phyloP scores from a whole-genome alignment of 2,113 vertebrate species.

The Paracanthobrama guichenoti region DNA sequence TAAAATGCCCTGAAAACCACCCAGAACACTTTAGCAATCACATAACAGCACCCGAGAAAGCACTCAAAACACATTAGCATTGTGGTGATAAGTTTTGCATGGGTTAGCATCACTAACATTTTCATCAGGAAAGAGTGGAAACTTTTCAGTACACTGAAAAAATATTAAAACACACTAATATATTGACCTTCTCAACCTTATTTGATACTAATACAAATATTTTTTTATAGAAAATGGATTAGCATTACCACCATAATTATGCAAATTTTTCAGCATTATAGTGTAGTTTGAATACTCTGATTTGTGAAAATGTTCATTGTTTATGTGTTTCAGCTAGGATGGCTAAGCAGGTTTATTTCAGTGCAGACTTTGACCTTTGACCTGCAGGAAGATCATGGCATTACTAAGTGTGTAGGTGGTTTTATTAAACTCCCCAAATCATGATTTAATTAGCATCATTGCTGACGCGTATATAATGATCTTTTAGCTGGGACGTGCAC shows the following conservation, averaged over 20 bases:
- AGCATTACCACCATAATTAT: not conserved
- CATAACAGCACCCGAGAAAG: not conserved
- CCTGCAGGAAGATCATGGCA: not conserved
- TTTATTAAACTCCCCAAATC: not conserved
- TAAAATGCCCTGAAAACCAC: not conserved
- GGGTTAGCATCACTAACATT: not conserved
- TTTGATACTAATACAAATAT: not conserved
- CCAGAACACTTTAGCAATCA: not conserved
- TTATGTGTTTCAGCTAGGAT: not conserved
- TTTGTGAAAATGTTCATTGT: not conserved
- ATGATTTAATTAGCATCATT: not conserved
- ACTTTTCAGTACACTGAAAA: not conserved
- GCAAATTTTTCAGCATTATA: not conserved
- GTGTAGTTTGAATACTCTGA: not conserved
- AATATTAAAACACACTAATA: not conserved
- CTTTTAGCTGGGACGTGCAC: not conserved
- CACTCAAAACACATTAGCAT: not conserved
- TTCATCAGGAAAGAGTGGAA: not conserved
- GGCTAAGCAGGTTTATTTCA: not conserved
- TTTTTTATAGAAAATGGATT: not conserved
- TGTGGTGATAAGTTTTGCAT: not conserved
- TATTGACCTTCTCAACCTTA: not conserved
- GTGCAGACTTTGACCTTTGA: not conserved
- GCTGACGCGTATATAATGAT: not conserved
- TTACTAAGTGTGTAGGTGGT: not conserved